phyloP scores from a whole-genome alignment of 2,797 vertebrate genomes.

The Eulemur coronatus region DNA sequence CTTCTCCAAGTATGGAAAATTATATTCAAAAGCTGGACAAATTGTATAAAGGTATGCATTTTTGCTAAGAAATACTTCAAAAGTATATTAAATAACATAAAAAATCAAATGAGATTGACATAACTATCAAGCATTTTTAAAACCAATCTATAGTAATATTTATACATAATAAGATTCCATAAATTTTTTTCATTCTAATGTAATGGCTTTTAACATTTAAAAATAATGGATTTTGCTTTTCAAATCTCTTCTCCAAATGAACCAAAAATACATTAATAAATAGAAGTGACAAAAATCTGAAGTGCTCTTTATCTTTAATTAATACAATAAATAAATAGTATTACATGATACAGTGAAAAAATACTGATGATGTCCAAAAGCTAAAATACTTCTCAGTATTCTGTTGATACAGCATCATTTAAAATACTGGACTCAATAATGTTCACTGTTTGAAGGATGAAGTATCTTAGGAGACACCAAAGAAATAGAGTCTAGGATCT shows the following conservation, averaged over 20 bases:
- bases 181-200: not conserved
- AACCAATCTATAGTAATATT: not conserved
- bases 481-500: not conserved
- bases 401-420: not conserved
- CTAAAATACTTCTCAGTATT: not conserved
- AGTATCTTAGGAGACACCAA: not conserved
- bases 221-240: not conserved
- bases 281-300: not conserved
- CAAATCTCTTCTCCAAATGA: not conserved
- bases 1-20: conserved; percentile 87
- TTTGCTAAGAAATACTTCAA: not conserved
- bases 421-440: not conserved
- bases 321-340: not conserved
- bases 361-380: not conserved
- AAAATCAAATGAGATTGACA: not conserved
- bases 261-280: not conserved
- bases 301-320: not conserved
- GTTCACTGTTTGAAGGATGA: not conserved
- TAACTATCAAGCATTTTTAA: not conserved
- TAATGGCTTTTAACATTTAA: not conserved
- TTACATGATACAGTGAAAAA: not conserved
- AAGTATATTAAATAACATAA: not conserved
- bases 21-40: conserved; percentile 86
- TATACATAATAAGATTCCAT: not conserved
- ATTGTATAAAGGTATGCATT: conserved; percentile 80